A percentile compares a stretch with the other conserved stretches of the same genome.
phyloP scores from a whole-genome alignment of 2,113 vertebrate species.

The Steatornis caripensis region DNA sequence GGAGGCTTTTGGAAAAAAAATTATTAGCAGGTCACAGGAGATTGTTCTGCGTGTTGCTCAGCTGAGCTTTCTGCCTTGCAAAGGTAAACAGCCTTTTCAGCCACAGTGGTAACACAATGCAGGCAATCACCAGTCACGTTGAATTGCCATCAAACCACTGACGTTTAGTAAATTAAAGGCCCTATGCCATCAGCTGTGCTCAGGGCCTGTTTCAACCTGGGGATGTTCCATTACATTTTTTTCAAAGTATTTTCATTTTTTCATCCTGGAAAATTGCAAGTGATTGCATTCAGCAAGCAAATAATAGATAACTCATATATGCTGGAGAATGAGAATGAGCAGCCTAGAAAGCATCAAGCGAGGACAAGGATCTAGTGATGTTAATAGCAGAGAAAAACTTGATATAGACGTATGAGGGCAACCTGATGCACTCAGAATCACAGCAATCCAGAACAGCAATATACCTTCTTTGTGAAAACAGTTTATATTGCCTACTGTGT shows the following conservation, averaged over 20 bases:
- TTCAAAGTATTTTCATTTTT: conserved; percentile 65
- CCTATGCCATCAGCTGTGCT: conserved; percentile 49
- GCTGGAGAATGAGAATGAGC: conserved; percentile 40
- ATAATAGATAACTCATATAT: conserved; percentile 15
- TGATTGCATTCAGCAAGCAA: conserved; percentile 61
- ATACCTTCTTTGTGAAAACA: background rate
- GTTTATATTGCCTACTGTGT: fast-evolving
- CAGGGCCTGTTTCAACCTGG: conserved; percentile 60
- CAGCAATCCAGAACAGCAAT: background rate
- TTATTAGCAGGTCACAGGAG: background rate
- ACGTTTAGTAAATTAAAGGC: conserved; percentile 65
- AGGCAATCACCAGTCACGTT: conserved; percentile 65
- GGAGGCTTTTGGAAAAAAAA: background rate
- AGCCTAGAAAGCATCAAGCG: conserved; percentile 44
- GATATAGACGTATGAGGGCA: fast-evolving
- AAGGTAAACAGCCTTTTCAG: conserved; percentile 60
- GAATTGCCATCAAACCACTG: conserved; percentile 75
- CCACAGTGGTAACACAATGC: conserved; percentile 45
- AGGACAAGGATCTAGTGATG: background rate
- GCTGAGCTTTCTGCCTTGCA: conserved; percentile 43
- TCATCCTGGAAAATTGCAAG: conserved; percentile 65
- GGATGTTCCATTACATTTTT: conserved; percentile 68
- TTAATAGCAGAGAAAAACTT: background rate
- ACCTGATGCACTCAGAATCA: background rate
- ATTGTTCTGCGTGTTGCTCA: conserved; percentile 13